These are phyloP conservation scores for Agrochola circellaris DNA, from an alignment of 2,888 invertebrate genomes.

Conservation along the genomic window DNA sequence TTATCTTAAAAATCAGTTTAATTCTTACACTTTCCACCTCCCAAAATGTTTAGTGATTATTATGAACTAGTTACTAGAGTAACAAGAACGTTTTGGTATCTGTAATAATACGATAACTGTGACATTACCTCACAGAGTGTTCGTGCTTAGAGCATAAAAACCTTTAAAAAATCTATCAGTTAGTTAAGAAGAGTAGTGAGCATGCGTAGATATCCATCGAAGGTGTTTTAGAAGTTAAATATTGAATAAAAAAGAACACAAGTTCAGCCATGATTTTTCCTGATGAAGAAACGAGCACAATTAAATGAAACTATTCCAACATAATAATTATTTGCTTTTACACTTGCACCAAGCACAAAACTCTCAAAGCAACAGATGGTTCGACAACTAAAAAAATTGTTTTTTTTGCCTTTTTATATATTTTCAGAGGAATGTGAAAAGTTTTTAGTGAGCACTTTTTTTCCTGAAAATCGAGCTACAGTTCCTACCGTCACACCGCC, in stretches of 20 bases:
- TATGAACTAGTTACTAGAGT: neutral
- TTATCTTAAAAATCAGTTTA: neutral
- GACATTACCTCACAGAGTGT: neutral
- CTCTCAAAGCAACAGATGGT: conserved; percentile 78
- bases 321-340: neutral
- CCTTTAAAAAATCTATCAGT: too few species aligned
- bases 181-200: too few species aligned
- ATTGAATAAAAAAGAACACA: too few species aligned
- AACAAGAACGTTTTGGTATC: neutral
- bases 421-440: conserved; percentile 39
- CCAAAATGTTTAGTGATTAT: neutral
- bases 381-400: conserved; percentile 66
- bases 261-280: neutral
- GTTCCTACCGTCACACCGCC: neutral
- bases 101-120: neutral
- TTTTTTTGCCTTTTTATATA: conserved; percentile 24
- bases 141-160: too few species aligned
- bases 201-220: too few species aligned
- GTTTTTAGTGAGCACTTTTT: conserved; percentile 40
- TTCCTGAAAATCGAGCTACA: conserved; percentile 14
- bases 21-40: neutral
- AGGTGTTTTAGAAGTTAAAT: too few species aligned
- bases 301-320: too few species aligned
- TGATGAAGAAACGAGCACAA: neutral
- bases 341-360: conserved; percentile 46